Evolutionary conservation across 2,113 vertebrate genomes (phyloP).

Genomic region (Nymphicus hollandicus): DNA sequence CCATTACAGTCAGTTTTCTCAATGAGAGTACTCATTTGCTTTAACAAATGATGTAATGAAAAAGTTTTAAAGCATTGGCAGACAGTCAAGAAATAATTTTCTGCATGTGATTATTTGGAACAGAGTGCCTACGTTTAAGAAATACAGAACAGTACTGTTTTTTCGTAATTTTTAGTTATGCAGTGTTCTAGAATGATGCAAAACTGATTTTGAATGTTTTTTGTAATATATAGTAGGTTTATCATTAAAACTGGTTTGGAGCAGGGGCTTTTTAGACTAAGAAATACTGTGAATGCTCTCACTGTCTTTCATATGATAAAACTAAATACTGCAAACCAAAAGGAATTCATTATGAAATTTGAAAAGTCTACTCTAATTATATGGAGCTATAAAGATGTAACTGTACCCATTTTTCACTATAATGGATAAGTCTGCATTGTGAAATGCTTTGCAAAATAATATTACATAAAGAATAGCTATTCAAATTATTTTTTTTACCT

Average conservation of each 20-base stretch:
- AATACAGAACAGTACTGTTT: background rate
- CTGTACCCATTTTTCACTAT: background rate
- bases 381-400: background rate
- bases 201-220: background rate
- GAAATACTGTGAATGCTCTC: background rate
- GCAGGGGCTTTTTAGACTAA: background rate
- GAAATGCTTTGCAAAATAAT: background rate
- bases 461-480: background rate
- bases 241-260: background rate
- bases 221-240: background rate
- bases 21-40: background rate
- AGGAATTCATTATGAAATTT: background rate
- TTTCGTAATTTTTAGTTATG: background rate
- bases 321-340: background rate
- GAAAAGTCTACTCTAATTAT: background rate
- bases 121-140: background rate
- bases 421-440: background rate
- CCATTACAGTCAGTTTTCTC: background rate
- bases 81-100: background rate
- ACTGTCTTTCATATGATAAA: background rate
- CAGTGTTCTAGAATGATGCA: background rate
- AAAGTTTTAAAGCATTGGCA: background rate
- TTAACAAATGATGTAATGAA: background rate
- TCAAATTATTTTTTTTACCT: background rate
- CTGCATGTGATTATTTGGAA: background rate